Base-by-base conservation (phyloP, 2,113 vertebrate genomes). In the Seriola dumerili region DNA sequence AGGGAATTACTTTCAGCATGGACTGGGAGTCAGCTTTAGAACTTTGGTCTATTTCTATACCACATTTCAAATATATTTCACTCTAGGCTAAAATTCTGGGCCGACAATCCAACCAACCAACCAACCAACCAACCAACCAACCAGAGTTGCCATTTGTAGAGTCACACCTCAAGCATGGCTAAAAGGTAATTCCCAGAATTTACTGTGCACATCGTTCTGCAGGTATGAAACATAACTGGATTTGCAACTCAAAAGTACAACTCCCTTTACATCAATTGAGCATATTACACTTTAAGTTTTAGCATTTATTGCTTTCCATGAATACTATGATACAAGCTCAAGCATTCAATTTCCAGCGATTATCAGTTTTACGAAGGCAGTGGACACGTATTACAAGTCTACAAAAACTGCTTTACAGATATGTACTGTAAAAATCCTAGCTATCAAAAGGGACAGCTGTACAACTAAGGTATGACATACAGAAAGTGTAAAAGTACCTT, bases 301-400 rank as follows among this genome's bases (percentile, higher is more conserved):
- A 96, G 95, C 96, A 96, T 98, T 98, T 99, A 99, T 98, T 98
- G 97, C 97, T 98, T 97, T 97, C 96, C 96, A 97, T 96, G 96
- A 99, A 97, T 97, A 97, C 96, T 96, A 96, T 96, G 95, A 96
- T 96, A 96, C 97, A 98, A 97, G 95, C 96, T 96, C 96, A 96
- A 97, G 96, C 96, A 97, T 97, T 97, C 96, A 92, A 93, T 96
- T 96, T 97, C 97, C 96, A 97, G 95, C 95, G 94, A 96, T 96
- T 93, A 96, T 96, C 96, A 95, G 95, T 96, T 97, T 96, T 94
- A 96, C 88, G 94, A 98, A 97, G 96, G 96, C 96, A 97, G 96
- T 97, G 95, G 96, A 97, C 96, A 97, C 95, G 94, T 96, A 96
- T 97, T 95, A 97, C 96, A 96, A 95, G 95, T 88, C 96, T 98